Percentiles rank a stretch among this genome's conserved stretches.
phyloP scores from a whole-genome alignment of 2,888 invertebrate species.

The Archips xylosteana region DNA sequence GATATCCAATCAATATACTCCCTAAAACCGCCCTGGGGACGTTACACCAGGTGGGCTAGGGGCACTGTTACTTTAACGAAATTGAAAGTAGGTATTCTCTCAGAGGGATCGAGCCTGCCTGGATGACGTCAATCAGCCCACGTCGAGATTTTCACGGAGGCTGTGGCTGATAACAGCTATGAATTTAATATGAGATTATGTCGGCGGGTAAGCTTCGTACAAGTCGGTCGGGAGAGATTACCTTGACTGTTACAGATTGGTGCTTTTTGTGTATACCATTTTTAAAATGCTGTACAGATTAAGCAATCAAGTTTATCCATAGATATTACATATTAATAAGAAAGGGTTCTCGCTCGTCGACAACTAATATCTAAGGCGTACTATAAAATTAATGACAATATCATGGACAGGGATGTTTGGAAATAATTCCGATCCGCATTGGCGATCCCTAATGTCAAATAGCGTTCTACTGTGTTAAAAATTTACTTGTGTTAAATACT shows the following conservation, averaged over 20 bases:
- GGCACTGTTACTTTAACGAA: constrained; percentile 15
- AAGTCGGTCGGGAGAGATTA: not conserved
- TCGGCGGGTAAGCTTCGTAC: not conserved
- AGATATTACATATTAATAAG: no score
- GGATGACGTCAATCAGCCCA: constrained; percentile 32
- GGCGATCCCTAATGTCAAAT: no score
- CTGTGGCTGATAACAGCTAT: constrained; percentile 28
- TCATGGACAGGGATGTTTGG: no score
- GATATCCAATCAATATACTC: constrained; percentile 4
- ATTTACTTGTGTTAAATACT: no score
- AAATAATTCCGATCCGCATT: no score
- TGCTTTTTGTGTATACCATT: not conserved
- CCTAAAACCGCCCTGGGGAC: not conserved
- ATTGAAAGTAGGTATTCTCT: constrained; percentile 29
- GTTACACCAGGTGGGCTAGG: not conserved
- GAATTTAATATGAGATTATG: constrained; percentile 25
- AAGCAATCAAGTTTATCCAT: no score
- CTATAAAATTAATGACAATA: no score
- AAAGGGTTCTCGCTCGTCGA: no score
- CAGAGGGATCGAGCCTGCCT: constrained; percentile 15
- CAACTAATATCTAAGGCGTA: no score
- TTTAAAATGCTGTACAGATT: no score
- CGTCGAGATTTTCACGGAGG: constrained; percentile 14
- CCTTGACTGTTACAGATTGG: not conserved
- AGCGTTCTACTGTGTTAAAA: no score